Conservation (phyloP, 2,113 vertebrate genomes). For the Panthera leo region DNA sequence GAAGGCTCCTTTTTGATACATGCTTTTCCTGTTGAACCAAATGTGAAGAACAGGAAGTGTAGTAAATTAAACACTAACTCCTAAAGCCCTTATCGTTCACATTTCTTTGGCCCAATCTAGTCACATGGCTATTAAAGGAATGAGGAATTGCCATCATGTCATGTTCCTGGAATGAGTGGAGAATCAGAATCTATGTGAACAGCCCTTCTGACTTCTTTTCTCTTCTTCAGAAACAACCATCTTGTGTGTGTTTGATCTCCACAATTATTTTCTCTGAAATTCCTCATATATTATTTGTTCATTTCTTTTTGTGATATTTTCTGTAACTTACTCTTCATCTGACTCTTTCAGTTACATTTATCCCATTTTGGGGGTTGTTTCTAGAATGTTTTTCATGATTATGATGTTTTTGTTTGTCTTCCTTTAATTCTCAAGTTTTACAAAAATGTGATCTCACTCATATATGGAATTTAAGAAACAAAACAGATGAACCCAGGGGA, state of each 20-base stretch:
- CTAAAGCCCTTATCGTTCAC: neutral
- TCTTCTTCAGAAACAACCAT: neutral
- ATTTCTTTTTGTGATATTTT: neutral
- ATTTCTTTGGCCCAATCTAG: neutral
- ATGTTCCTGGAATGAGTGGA: neutral
- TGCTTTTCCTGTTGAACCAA: neutral
- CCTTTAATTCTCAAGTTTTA: neutral
- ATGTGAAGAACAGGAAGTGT: neutral
- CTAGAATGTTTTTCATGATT: neutral
- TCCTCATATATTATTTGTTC: neutral
- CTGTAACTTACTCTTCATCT: neutral
- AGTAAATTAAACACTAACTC: neutral
- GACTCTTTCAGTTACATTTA: neutral
- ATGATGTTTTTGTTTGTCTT: neutral
- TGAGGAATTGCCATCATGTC: neutral
- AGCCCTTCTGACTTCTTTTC: neutral
- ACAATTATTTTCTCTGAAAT: neutral
- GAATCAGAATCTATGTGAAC: neutral
- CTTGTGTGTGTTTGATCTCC: neutral
- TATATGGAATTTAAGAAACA: too few relatives aligned
- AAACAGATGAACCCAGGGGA: too few relatives aligned
- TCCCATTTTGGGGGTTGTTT: neutral
- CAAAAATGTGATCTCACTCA: neutral
- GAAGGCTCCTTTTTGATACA: neutral
- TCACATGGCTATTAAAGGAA: neutral